Conservation (phyloP, 2,888 invertebrate genomes). For the Micoletzkya japonica region DNA sequence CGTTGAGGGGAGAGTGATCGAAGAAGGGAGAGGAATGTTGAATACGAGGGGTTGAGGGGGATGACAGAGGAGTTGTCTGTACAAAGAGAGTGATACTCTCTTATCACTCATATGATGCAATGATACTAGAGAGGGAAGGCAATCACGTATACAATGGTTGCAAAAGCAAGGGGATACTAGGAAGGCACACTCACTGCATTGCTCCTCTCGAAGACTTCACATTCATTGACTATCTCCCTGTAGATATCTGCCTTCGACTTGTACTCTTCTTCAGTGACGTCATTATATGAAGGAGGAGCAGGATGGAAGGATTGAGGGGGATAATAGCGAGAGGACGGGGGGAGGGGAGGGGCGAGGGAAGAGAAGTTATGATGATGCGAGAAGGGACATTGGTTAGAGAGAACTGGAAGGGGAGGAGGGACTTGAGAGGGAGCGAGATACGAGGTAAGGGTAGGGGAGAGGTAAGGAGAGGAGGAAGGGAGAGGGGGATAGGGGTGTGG, state of each 20-base stretch:
- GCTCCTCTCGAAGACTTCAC: conserved; percentile 24
- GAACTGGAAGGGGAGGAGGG: conserved; percentile 18
- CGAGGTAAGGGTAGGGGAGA: neutral
- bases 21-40: neutral
- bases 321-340: neutral
- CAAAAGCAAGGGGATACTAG: neutral
- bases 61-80: conserved; percentile 6
- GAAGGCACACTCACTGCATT: conserved; percentile 20
- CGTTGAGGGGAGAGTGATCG: too few relatives aligned
- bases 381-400: conserved; percentile 19
- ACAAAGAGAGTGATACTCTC: too few relatives aligned
- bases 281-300: conserved; percentile 5
- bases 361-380: neutral
- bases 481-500: neutral
- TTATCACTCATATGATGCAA: too few relatives aligned
- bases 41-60: neutral
- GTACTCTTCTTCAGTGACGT: neutral
- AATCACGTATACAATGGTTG: neutral
- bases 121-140: neutral
- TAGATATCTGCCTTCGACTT: conserved; percentile 28
- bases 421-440: neutral
- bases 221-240: conserved; percentile 29
- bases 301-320: too few relatives aligned
- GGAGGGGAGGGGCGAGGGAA: conserved; percentile 7
- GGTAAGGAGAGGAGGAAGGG: neutral